Evolutionary conservation across 2,888 invertebrate species (phyloP).

Genomic region (Ethmia dodecea): DNA sequence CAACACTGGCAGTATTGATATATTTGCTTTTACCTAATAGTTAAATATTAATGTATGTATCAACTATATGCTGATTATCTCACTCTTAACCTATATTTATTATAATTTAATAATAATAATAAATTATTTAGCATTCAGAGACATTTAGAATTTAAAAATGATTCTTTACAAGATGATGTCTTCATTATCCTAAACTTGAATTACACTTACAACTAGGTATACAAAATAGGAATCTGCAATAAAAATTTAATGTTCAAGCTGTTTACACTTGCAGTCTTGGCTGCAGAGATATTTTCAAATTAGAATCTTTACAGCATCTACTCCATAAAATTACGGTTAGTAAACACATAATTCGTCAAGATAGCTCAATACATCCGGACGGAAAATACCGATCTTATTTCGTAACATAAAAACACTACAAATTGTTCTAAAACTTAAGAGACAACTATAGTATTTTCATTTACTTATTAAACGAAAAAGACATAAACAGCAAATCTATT

Average conservation of each 20-base stretch:
- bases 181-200: constrained; percentile 33
- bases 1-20: too few relatives aligned
- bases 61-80: constrained; percentile 32
- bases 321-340: background rate
- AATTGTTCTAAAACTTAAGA: constrained; percentile 1
- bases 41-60: too few relatives aligned
- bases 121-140: constrained; percentile 47
- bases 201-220: constrained; percentile 63
- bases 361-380: constrained; percentile 33
- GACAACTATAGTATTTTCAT: constrained; percentile 7
- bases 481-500: constrained; percentile 25
- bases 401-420: constrained; percentile 4
- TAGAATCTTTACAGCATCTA: too few relatives aligned
- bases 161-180: constrained; percentile 26
- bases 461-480: background rate
- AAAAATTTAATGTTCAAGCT: constrained; percentile 29
- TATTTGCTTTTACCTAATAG: too few relatives aligned
- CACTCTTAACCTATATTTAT: constrained; percentile 40
- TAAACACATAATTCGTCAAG: constrained; percentile 18
- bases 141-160: constrained; percentile 41
- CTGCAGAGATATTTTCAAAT: constrained; percentile 1
- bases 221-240: constrained; percentile 76
- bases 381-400: constrained; percentile 34
- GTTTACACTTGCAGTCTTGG: constrained; percentile 12
- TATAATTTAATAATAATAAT: constrained; percentile 25